Evolutionary conservation across 2,797 vertebrate species (phyloP).

Genomic region (Lagorchestes hirsutus): DNA sequence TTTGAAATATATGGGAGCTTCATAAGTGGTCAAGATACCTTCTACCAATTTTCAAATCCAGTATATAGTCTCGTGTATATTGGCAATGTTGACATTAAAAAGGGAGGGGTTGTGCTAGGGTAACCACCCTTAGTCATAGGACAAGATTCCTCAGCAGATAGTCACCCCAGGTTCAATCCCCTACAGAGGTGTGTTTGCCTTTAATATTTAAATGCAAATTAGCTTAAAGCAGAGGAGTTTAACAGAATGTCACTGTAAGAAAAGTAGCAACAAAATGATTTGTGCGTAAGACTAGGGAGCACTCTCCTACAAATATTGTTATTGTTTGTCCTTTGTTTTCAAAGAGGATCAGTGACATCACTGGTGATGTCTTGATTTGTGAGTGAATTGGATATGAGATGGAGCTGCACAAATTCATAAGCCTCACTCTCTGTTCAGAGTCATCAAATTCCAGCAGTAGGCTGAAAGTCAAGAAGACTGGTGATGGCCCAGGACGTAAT

Average conservation of each 20-base stretch:
- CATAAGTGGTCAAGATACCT: background rate
- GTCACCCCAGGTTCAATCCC: background rate
- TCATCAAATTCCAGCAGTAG: background rate
- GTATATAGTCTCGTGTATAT: background rate
- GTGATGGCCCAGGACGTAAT: background rate
- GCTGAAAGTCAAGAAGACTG: background rate
- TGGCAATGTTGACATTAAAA: background rate
- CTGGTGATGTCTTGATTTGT: background rate
- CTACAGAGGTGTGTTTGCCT: background rate
- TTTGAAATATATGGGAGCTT: background rate
- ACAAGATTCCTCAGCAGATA: background rate
- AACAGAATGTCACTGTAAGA: background rate
- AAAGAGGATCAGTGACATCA: background rate
- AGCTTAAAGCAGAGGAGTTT: background rate
- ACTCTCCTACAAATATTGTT: background rate
- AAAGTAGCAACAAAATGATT: background rate
- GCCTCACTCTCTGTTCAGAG: background rate
- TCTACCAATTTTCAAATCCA: background rate
- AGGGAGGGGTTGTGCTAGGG: background rate
- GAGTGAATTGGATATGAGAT: background rate
- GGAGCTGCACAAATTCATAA: background rate
- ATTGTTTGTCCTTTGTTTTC: background rate
- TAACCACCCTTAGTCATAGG: background rate
- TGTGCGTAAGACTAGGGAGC: background rate
- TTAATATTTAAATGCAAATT: background rate